These are phyloP conservation scores for Datnioides undecimradiatus DNA, from an alignment of 2,113 vertebrate genomes.

Conservation along the genomic window DNA sequence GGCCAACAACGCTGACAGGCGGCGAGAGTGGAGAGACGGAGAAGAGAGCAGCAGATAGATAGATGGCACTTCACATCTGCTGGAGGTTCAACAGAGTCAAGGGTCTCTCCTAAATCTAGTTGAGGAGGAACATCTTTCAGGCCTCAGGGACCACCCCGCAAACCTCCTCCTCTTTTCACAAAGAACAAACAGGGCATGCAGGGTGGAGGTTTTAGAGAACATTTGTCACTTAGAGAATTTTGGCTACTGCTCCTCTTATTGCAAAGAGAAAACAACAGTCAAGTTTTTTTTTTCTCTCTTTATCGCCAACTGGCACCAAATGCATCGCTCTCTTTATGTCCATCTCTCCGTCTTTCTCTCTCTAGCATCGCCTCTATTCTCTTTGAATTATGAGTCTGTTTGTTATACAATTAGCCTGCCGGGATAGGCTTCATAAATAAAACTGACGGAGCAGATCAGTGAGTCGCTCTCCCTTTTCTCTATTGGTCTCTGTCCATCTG, in stretches of 20 bases:
- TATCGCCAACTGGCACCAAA: constrained; percentile 68
- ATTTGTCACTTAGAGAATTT: constrained; percentile 65
- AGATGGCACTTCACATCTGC: constrained; percentile 81
- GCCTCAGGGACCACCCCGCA: constrained; percentile 68
- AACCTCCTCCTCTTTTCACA: constrained; percentile 71
- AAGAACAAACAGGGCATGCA: constrained; percentile 50
- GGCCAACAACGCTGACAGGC: constrained; percentile 72
- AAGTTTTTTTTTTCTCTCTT: constrained; percentile 43
- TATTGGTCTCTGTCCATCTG: constrained; percentile 70
- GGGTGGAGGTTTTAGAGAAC: constrained; percentile 55
- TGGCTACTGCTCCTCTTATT: constrained; percentile 44
- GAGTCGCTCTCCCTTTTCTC: constrained; percentile 60
- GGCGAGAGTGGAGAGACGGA: constrained; percentile 55
- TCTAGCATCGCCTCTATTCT: constrained; percentile 54
- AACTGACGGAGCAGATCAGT: constrained; percentile 71
- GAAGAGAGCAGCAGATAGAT: constrained; percentile 67
- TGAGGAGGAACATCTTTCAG: constrained; percentile 78
- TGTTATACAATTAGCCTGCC: constrained; percentile 86
- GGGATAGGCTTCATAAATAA: constrained; percentile 76
- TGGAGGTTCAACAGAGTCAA: constrained; percentile 76
- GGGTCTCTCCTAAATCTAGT: constrained; percentile 80
- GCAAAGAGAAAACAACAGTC: constrained; percentile 35
- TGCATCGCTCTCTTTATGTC: constrained; percentile 60
- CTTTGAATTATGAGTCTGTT: constrained; percentile 79
- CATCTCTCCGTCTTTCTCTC: constrained; percentile 50